Evolutionary conservation across 2,797 vertebrate genomes (phyloP).

Genomic region (Selene dorsalis): DNA sequence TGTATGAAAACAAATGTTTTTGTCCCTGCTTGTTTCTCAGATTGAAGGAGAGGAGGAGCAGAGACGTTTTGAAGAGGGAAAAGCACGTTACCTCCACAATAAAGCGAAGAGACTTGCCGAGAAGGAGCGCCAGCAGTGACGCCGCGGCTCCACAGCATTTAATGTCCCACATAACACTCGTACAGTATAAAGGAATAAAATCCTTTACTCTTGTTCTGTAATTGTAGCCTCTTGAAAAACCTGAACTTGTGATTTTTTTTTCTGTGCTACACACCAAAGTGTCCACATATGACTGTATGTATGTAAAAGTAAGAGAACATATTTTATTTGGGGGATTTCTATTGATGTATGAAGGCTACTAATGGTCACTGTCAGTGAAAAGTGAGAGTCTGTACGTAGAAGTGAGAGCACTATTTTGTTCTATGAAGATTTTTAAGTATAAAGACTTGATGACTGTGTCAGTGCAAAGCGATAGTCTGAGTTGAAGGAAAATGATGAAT

Average conservation of each 20-base stretch:
- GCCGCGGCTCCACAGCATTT: neutral
- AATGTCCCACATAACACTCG: slow-evolving; percentile 27
- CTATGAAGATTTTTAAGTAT: slow-evolving; percentile 53
- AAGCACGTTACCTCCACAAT: slow-evolving; percentile 91
- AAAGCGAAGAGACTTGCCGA: slow-evolving; percentile 90
- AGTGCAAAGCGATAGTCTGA: slow-evolving; percentile 58
- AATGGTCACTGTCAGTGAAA: slow-evolving; percentile 24
- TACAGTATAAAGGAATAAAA: slow-evolving; percentile 38
- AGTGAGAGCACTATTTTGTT: slow-evolving; percentile 46
- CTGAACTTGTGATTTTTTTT: slow-evolving; percentile 29
- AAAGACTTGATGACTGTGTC: slow-evolving; percentile 53
- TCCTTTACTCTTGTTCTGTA: slow-evolving; percentile 21
- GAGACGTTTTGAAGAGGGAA: slow-evolving; percentile 91
- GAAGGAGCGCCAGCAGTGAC: slow-evolving; percentile 79
- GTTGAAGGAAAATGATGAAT: slow-evolving; percentile 54
- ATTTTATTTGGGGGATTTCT: slow-evolving; percentile 44
- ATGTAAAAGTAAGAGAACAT: slow-evolving; percentile 48
- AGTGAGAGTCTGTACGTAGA: slow-evolving; percentile 30
- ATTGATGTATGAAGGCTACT: slow-evolving; percentile 61
- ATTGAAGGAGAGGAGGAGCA: slow-evolving; percentile 90
- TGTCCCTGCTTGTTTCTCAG: slow-evolving; percentile 74
- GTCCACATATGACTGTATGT: slow-evolving; percentile 52
- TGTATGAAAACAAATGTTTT: slow-evolving; percentile 39
- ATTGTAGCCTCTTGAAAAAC: slow-evolving; percentile 49
- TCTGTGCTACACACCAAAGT: slow-evolving; percentile 71